Evolutionary conservation across 1,140 invertebrate species (phyloP).

Genomic region (Drosophila seguyi): DNA sequence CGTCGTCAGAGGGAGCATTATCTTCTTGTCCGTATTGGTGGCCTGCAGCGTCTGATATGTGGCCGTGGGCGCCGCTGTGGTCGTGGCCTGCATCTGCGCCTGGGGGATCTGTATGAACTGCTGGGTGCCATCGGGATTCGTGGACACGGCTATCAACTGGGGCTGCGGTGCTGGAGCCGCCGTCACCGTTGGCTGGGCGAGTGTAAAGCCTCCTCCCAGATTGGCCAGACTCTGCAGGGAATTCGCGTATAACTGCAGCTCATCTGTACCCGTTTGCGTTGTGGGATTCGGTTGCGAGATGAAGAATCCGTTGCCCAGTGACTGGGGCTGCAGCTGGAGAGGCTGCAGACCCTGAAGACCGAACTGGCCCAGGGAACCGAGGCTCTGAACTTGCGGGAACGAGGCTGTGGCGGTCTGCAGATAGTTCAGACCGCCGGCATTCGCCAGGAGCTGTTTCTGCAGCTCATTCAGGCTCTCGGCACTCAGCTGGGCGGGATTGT

Average conservation of each 20-base stretch:
- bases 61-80: conserved; percentile 33
- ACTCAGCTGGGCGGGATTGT: conserved; percentile 27
- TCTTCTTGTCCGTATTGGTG: conserved; percentile 80
- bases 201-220: conserved; percentile 68
- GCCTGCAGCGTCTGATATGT: conserved; percentile 77
- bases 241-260: conserved; percentile 75
- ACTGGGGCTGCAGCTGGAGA: conserved; percentile 73
- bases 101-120: conserved; percentile 80
- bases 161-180: conserved; percentile 55
- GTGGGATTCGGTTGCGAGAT: conserved; percentile 66
- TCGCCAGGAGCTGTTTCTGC: conserved; percentile 67
- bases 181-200: conserved; percentile 61
- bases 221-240: conserved; percentile 75
- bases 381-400: conserved; percentile 67
- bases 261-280: conserved; percentile 39
- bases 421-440: conserved; percentile 66
- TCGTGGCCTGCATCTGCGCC: conserved; percentile 26
- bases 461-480: conserved; percentile 66
- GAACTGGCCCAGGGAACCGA: conserved; percentile 79
- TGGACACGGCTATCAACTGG: conserved; percentile 76
- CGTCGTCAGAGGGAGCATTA: conserved; percentile 59
- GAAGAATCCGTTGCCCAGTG: conserved; percentile 76
- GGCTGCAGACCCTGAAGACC: conserved; percentile 65
- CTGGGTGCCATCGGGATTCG: conserved; percentile 77
- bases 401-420: conserved; percentile 54